Conservation (phyloP, 2,113 vertebrate genomes). For the Catharus bicknelli region DNA sequence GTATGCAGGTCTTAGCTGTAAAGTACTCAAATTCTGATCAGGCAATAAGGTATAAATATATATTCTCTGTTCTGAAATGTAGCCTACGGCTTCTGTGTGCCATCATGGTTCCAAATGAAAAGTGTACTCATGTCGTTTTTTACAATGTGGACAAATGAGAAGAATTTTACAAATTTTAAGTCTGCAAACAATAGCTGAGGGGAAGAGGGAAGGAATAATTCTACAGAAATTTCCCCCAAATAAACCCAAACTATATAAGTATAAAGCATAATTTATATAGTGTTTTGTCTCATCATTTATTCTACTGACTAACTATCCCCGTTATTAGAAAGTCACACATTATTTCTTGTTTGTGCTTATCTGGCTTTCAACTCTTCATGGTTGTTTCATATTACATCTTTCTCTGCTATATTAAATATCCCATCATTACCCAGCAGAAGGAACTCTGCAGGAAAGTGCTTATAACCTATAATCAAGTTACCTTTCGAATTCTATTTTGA, state of each 20-base stretch:
- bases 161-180: neutral
- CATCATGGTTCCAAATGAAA: neutral
- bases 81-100: neutral
- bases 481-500: neutral
- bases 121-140: accelerated
- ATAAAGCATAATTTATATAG: neutral
- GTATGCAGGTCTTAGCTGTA: neutral
- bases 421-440: neutral
- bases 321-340: neutral
- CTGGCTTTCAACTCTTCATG: neutral
- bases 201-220: neutral
- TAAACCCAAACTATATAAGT: neutral
- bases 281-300: neutral
- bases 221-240: neutral
- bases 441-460: neutral
- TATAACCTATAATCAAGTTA: neutral
- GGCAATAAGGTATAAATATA: neutral
- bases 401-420: neutral
- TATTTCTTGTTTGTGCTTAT: neutral
- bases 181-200: neutral
- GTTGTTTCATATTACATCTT: neutral
- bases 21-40: neutral
- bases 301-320: neutral
- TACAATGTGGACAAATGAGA: neutral
- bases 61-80: neutral